A percentile compares a stretch with the other conserved stretches of the same genome.
phyloP scores from a whole-genome alignment of 1,140 invertebrate genomes.

The Sinella curviseta region DNA sequence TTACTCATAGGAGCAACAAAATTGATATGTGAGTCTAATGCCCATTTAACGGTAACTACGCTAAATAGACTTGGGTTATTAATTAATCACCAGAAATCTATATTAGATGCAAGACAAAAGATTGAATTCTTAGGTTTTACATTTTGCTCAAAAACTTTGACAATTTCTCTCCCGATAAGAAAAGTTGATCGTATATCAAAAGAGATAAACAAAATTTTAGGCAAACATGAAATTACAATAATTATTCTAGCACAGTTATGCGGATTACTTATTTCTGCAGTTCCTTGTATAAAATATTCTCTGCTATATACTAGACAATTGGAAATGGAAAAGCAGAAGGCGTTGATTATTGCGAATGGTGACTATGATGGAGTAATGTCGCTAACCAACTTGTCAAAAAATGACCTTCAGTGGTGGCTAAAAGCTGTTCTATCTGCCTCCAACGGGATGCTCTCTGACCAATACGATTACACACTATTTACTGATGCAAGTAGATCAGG shows the following conservation, averaged over 20 bases:
- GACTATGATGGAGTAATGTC: not conserved
- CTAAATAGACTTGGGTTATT: slow-evolving; percentile 18
- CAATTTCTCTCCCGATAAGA: not conserved
- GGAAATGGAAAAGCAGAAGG: not conserved
- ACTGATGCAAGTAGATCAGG: slow-evolving; percentile 25
- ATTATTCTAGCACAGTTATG: not conserved
- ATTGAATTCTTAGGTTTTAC: slow-evolving; percentile 36
- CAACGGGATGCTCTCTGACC: not conserved
- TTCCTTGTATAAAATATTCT: slow-evolving; percentile 28
- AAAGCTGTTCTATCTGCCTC: not conserved
- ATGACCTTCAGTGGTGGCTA: slow-evolving; percentile 34
- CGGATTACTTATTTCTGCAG: slow-evolving; percentile 17
- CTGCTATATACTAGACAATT: slow-evolving; percentile 22
- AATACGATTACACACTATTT: slow-evolving; percentile 8
- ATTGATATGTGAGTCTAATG: not conserved
- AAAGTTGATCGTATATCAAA: not conserved
- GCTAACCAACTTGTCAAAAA: not conserved
- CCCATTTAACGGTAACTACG: not conserved
- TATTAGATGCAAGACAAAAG: not conserved
- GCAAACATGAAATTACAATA: not conserved
- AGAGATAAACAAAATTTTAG: not conserved
- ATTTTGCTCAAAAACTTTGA: slow-evolving; percentile 23
- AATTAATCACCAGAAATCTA: slow-evolving; percentile 29
- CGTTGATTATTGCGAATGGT: not conserved
- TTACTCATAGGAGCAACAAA: slow-evolving; percentile 20